These are phyloP conservation scores for Chromis chromis DNA, from an alignment of 2,797 vertebrate species.

Conservation along the genomic window DNA sequence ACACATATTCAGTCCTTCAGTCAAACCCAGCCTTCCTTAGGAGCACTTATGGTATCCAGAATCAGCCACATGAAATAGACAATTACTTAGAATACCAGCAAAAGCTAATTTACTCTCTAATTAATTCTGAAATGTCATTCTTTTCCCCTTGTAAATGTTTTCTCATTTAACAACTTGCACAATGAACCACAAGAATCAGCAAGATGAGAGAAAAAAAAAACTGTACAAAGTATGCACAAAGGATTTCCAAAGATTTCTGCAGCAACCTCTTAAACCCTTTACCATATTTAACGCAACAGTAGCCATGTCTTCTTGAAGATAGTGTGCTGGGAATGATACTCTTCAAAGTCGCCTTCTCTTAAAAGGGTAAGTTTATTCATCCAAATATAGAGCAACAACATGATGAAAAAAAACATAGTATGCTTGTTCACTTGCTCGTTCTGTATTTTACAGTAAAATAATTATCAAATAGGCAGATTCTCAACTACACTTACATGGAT, in stretches of 20 bases:
- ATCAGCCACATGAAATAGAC: slow-evolving; percentile 48
- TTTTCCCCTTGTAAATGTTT: slow-evolving; percentile 61
- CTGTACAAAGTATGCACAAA: slow-evolving; percentile 10
- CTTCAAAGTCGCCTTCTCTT: not conserved
- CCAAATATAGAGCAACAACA: not conserved
- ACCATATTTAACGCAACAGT: slow-evolving; percentile 8
- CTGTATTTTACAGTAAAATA: slow-evolving; percentile 6
- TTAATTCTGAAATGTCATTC: slow-evolving; percentile 78
- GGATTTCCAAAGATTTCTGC: slow-evolving; percentile 4
- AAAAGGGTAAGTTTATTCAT: not conserved
- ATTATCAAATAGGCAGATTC: not conserved
- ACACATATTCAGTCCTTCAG: slow-evolving; percentile 29
- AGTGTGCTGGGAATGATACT: not conserved
- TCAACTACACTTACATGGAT: slow-evolving; percentile 16
- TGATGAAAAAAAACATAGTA: not conserved
- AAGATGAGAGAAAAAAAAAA: slow-evolving; percentile 5
- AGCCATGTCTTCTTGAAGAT: not conserved
- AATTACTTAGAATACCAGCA: slow-evolving; percentile 58
- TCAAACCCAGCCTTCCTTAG: slow-evolving; percentile 50
- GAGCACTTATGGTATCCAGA: slow-evolving; percentile 56
- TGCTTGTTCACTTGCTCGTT: slow-evolving; percentile 3
- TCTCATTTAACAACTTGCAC: slow-evolving; percentile 57
- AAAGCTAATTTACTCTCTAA: slow-evolving; percentile 78
- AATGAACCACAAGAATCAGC: slow-evolving; percentile 32
- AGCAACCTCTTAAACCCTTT: slow-evolving; percentile 20